Percentiles rank a stretch among this genome's conserved stretches.
Evolutionary conservation across 2,113 vertebrate genomes (phyloP).

Genomic region (Eira barbara): DNA sequence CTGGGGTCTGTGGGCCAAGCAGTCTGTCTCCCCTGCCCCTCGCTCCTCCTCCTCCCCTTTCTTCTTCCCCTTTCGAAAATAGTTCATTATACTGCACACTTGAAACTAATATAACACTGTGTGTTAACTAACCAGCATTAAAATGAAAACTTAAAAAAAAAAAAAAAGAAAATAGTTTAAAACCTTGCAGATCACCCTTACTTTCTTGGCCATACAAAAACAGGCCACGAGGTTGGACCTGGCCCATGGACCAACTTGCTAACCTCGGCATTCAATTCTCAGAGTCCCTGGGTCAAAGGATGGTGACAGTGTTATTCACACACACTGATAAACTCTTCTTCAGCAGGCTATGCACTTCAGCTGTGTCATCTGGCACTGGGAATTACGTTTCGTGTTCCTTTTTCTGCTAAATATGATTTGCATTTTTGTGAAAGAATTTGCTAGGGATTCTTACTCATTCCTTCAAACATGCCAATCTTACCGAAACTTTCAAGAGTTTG

Average conservation of each 20-base stretch:
- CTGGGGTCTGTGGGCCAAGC: neutral
- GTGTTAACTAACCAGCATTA: too few relatives aligned
- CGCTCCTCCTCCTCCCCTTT: fast-evolving
- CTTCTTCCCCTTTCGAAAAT: neutral
- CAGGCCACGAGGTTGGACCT: neutral
- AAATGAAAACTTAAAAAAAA: too few relatives aligned
- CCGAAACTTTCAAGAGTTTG: neutral
- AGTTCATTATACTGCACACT: neutral
- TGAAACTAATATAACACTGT: too few relatives aligned
- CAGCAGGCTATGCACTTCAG: neutral
- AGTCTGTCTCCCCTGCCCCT: neutral
- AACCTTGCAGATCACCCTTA: neutral
- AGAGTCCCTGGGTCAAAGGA: neutral
- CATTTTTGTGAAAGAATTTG: neutral
- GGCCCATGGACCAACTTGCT: neutral
- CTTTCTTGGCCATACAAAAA: neutral
- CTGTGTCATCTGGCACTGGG: neutral
- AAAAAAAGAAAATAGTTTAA: neutral
- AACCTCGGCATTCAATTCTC: neutral
- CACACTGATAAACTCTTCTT: neutral
- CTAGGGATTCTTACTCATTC: neutral
- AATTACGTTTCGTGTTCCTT: neutral
- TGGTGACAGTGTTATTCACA: neutral
- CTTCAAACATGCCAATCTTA: neutral
- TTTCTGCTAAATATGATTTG: neutral